Evolutionary conservation across 2,888 invertebrate species (phyloP), one percentile per base, ranked within the genome.

Genomic region (Salticus scenicus): DNA sequence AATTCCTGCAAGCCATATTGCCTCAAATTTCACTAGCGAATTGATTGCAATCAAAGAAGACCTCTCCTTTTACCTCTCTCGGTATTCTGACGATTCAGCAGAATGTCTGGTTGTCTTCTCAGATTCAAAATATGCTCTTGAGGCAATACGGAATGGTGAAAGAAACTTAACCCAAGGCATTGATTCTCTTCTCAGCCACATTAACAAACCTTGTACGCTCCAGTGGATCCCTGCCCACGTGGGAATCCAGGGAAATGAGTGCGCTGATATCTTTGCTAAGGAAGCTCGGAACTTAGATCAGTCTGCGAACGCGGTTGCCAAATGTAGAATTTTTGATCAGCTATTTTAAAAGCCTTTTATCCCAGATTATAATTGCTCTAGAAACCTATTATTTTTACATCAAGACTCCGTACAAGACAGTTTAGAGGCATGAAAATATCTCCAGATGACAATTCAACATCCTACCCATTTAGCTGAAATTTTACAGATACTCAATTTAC

Each of bases 191-290:
- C 69, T 70, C 20, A 5, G 41, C 1, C 69, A 37, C 20, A 47
- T 47, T 17, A 47, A 47, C n/a, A 70, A 70, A 24, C 69, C 69
- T 12, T 31, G 67, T 17, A 67, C 20, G 14, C 5, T 33, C 33
- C 33, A 30, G 33, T 70, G 69, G 41, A 70, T 70, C 41, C 41
- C 41, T 41, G 69, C 24, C 27, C 69, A 10, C 14, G 37, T 70
- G 41, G 27, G 69, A 0, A 70, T 70, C 20, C 24, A 70, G 24
- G 41, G 41, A 24, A 70, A 70, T 37, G 37, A 41, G 69, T 70
- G 41, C 24, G 41, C 41, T 24, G 41, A 70, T 20, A n/a, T 70
- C 69, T 41, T 70, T 37, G 69, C 41, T 2, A 37, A 70, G 27
- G 69, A 41, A 5, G 41, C 41, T 24, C 69, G 69, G 30, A 1